These are phyloP conservation scores for Sericinus montela DNA, from an alignment of 2,888 invertebrate species.

Conservation along the genomic window DNA sequence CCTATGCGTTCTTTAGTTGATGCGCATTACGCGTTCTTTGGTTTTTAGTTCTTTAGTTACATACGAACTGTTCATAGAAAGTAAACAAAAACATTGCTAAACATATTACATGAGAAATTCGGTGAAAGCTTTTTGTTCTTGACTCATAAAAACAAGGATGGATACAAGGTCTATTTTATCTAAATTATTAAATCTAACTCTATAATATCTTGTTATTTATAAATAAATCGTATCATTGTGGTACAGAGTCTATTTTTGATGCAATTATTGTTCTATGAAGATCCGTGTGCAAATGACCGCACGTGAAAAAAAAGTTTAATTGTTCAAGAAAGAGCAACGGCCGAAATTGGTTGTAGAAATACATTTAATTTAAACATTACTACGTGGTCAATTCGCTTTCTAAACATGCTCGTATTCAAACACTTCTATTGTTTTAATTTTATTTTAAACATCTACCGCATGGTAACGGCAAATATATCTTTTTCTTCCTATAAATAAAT, in stretches of 20 bases:
- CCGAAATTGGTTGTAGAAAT: conserved; percentile 3
- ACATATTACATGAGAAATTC: neutral
- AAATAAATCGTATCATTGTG: neutral
- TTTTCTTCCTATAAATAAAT: too few species aligned
- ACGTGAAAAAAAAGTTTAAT: conserved; percentile 9
- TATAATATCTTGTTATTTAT: neutral
- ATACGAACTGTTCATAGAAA: neutral
- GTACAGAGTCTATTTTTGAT: neutral
- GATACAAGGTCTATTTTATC: conserved; percentile 1
- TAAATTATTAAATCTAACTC: neutral
- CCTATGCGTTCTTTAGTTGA: too few species aligned
- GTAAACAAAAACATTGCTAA: neutral
- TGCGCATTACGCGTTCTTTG: too few species aligned
- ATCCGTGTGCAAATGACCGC: conserved; percentile 10
- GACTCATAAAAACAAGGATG: neutral
- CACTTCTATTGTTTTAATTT: neutral
- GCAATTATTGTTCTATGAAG: neutral
- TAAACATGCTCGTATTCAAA: neutral
- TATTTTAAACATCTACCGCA: too few species aligned
- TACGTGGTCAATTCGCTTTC: conserved; percentile 3
- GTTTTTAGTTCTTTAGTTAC: too few species aligned
- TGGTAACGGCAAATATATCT: too few species aligned
- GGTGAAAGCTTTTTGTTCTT: neutral
- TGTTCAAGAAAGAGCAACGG: conserved; percentile 7
- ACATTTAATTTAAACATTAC: neutral